Evolutionary conservation across 1,140 invertebrate species (phyloP).

Genomic region (Scylla paramamosain): DNA sequence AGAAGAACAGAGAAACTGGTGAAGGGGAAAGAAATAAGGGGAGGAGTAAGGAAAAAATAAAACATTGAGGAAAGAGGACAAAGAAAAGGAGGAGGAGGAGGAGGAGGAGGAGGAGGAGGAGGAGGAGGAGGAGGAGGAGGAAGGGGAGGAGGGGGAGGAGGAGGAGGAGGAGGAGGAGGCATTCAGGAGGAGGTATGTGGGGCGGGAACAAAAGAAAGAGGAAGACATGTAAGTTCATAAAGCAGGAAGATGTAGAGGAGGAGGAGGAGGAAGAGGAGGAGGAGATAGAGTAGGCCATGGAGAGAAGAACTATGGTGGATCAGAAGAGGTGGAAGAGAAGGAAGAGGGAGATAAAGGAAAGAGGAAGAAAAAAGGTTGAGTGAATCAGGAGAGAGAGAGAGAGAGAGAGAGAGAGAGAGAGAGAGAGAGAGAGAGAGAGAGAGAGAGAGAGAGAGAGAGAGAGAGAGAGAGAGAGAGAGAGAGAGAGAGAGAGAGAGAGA

Average conservation of each 20-base stretch:
- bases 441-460: background rate
- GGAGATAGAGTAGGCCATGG: background rate
- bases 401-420: background rate
- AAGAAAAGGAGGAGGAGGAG: background rate
- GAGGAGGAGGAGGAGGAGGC: background rate
- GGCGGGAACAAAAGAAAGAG: background rate
- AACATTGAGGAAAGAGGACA: background rate
- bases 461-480: background rate
- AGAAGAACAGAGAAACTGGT: background rate
- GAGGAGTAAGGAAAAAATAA: background rate
- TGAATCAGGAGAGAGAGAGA: background rate
- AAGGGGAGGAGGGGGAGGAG: no score
- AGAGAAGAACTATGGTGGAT: background rate
- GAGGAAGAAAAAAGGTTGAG: background rate
- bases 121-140: background rate
- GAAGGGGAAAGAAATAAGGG: background rate
- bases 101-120: background rate
- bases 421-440: background rate
- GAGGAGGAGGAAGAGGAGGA: background rate
- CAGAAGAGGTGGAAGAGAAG: background rate
- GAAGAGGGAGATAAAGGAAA: background rate
- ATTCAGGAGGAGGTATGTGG: background rate
- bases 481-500: background rate
- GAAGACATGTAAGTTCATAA: background rate
- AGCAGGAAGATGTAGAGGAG: background rate